These are phyloP conservation scores for Nowickia ferox DNA, from an alignment of 2,888 invertebrate genomes.

Conservation along the genomic window DNA sequence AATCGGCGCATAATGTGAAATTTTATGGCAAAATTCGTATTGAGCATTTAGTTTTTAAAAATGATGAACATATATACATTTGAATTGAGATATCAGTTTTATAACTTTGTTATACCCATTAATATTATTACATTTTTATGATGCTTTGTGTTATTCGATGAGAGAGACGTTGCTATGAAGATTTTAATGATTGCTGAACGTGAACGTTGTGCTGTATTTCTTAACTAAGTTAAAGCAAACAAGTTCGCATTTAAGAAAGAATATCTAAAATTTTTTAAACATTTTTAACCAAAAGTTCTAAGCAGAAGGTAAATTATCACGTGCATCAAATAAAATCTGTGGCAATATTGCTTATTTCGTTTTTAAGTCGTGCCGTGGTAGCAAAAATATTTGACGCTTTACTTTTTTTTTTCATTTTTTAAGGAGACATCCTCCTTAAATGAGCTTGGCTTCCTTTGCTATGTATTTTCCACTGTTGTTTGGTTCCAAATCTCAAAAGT, in stretches of 20 bases:
- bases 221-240: not conserved
- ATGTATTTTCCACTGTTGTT: no score
- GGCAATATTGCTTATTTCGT: constrained; percentile 49
- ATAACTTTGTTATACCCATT: constrained; percentile 55
- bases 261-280: no score
- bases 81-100: constrained; percentile 65
- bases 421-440: no score
- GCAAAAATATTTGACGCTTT: not conserved
- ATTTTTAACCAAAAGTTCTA: not conserved
- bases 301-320: constrained; percentile 63
- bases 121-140: constrained; percentile 53
- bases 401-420: no score
- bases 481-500: no score
- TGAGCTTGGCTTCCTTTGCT: no score
- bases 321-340: constrained; percentile 69
- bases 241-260: not conserved
- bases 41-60: not conserved
- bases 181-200: constrained; percentile 40
- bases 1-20: no score
- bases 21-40: no score
- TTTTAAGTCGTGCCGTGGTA: not conserved
- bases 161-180: constrained; percentile 54
- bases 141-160: constrained; percentile 49
- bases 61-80: constrained; percentile 22
- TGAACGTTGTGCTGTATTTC: not conserved